Conservation (phyloP, 64 coral and sea anemone species). For the Acropora tenuis region DNA sequence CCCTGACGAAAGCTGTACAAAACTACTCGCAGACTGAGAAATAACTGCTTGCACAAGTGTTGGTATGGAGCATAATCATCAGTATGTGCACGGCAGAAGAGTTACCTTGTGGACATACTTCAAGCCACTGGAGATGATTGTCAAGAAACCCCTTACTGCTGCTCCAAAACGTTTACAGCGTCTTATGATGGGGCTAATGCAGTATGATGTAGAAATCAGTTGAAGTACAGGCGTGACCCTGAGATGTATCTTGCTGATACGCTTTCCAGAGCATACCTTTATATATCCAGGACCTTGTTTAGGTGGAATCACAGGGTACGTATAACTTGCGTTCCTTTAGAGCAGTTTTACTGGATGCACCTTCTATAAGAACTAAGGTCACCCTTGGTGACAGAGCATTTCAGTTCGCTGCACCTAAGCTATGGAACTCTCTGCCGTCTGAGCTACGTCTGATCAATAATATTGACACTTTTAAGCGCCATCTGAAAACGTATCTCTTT, state of each 20-base stretch:
- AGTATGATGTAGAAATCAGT: conserved; percentile 21
- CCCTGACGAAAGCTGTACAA: conserved; percentile 9
- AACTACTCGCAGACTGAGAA: conserved; percentile 56
- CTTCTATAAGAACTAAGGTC: too few relatives aligned
- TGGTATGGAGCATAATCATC: conserved; percentile 52
- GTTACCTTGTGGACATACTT: conserved; percentile 14
- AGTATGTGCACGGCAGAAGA: conserved; percentile 51
- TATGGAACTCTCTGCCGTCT: too few relatives aligned
- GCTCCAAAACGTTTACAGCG: conserved; percentile 48
- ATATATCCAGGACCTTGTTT: too few relatives aligned
- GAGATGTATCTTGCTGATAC: conserved; percentile 12
- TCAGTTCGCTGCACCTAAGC: too few relatives aligned
- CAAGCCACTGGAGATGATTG: conserved; percentile 36
- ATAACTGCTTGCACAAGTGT: conserved; percentile 45
- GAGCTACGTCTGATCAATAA: too few relatives aligned
- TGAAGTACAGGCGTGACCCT: conserved; percentile 3
- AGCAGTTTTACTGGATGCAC: too few relatives aligned
- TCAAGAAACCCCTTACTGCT: conserved; percentile 27
- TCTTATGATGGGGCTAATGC: conserved; percentile 22
- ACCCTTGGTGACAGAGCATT: too few relatives aligned
- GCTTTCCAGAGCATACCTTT: conserved; percentile 16
- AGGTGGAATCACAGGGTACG: too few relatives aligned
- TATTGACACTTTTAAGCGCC: too few relatives aligned
- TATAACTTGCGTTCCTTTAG: too few relatives aligned
- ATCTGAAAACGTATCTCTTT: too few relatives aligned